Conservation (phyloP, 2,888 invertebrate genomes). For the Hermaeophaga mercurialis region DNA sequence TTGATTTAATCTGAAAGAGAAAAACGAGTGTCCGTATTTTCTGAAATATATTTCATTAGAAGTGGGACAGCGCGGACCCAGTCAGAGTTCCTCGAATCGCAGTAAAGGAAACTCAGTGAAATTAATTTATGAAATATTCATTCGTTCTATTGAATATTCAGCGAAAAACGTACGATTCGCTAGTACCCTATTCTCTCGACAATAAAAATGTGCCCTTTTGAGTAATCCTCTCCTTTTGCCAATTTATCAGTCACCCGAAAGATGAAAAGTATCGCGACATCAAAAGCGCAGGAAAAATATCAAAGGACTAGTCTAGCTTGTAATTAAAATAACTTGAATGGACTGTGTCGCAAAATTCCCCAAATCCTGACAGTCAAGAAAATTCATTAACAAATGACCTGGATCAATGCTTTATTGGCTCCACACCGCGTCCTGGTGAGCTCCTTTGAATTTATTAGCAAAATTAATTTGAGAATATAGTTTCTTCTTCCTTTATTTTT, state of each 20-base stretch:
- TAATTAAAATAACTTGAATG: constrained; percentile 33
- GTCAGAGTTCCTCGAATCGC: neutral
- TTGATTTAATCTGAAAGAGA: no score
- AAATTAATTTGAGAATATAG: no score
- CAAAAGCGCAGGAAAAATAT: constrained; percentile 31
- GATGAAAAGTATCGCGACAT: constrained; percentile 32
- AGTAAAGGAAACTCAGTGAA: constrained; percentile 3
- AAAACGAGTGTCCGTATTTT: no score
- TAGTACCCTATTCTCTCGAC: constrained; percentile 1
- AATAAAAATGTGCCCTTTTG: constrained; percentile 21
- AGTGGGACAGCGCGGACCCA: no score
- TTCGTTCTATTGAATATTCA: constrained; percentile 17
- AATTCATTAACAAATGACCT: constrained; percentile 20
- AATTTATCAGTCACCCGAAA: constrained; percentile 26
- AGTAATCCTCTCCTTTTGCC: constrained; percentile 27
- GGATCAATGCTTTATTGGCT: constrained; percentile 16
- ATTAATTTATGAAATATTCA: constrained; percentile 18
- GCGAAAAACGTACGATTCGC: constrained; percentile 9
- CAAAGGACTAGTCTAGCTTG: constrained; percentile 28
- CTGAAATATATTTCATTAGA: no score
- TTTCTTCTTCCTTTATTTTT: no score
- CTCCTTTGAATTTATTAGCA: no score
- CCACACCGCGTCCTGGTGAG: no score
- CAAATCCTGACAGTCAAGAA: constrained; percentile 1
- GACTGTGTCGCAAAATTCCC: constrained; percentile 27